Percentiles rank a stretch among this genome's conserved stretches.
phyloP scores from a whole-genome alignment of 2,113 vertebrate species.

The Cyanoramphus novaezelandiae region DNA sequence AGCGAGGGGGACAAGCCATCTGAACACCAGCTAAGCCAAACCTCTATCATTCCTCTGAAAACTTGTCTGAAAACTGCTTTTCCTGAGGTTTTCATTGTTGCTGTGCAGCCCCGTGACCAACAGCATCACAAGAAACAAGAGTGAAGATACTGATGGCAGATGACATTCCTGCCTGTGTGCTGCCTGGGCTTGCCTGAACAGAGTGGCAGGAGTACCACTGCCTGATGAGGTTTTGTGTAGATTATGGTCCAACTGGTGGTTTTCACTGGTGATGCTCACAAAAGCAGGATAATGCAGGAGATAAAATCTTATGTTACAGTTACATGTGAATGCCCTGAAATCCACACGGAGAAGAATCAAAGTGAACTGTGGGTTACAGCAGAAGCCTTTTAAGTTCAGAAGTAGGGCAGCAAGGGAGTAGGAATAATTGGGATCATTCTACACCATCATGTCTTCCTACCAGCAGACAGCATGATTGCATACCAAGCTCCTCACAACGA shows the following conservation, averaged over 20 bases:
- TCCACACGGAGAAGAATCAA: background rate
- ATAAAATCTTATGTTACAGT: background rate
- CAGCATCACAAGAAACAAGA: background rate
- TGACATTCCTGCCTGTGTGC: background rate
- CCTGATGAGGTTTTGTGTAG: background rate
- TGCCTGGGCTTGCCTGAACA: background rate
- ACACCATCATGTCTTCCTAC: background rate
- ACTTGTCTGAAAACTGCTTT: background rate
- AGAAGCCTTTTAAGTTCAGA: slow-evolving; percentile 36
- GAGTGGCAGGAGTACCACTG: background rate
- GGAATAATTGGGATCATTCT: background rate
- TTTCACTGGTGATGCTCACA: background rate
- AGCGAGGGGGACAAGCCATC: background rate
- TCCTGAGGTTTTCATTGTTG: background rate
- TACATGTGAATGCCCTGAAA: background rate
- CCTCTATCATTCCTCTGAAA: background rate
- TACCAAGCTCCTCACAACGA: background rate
- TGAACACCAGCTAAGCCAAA: background rate
- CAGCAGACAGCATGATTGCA: background rate
- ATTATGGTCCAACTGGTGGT: background rate
- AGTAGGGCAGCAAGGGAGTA: background rate
- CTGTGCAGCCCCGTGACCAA: background rate
- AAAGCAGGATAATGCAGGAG: background rate
- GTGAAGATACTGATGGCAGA: background rate
- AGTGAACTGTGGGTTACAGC: background rate